Base-by-base conservation (phyloP, 2,888 invertebrate species). In the Cenopis cana region DNA sequence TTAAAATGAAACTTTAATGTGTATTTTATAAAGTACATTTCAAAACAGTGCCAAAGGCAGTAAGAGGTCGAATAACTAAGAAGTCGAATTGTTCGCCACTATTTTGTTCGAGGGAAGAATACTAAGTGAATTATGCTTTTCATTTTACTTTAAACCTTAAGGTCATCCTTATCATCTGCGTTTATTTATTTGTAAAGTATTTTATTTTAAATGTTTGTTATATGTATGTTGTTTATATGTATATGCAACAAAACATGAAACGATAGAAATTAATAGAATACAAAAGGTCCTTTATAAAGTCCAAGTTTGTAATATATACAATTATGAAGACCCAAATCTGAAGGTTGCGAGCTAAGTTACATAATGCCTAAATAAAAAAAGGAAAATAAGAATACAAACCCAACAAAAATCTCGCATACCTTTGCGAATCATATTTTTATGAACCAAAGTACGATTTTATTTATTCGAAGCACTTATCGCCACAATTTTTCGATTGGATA, bases 401-500 rank as follows among this genome's bases (percentile, higher is more conserved):
- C 46, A 52, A 33, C 1, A 11, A 36, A 36, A 62, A 33, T 33
- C 33, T 33, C 33, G 5, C 18, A 18, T 61, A 50, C 18, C 33
- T 33, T 33, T 17, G 33, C 33, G 62, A 61, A 17, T 49, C 61
- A 29, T 29, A 24, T 49, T 61, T 49, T 61, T 49, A 33, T 33
- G 49, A n/a, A 50, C 50, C 50, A 52, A 36, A 67, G 49, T 50
- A 38, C 66, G n/a, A 20, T 52, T 68, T 60, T 54, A 54, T 60
- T 60, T 68, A 52, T 56, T 33, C 52, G n/a, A 29, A 54, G 54
- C 52, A 60, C 18, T 61, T 61, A 46, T 29, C 41, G 52, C n/a
- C 29, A 61, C 29, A 52, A 70, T 59, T 56, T 50, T 62, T 59
- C 66, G n/a, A 54, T 68, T 46, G 17, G 41, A 55, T 66, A 54